Percentiles rank a stretch among this genome's conserved stretches.
These are phyloP conservation scores for Drosophila funebris DNA, from an alignment of 1,140 invertebrate species.

Conservation along the genomic window DNA sequence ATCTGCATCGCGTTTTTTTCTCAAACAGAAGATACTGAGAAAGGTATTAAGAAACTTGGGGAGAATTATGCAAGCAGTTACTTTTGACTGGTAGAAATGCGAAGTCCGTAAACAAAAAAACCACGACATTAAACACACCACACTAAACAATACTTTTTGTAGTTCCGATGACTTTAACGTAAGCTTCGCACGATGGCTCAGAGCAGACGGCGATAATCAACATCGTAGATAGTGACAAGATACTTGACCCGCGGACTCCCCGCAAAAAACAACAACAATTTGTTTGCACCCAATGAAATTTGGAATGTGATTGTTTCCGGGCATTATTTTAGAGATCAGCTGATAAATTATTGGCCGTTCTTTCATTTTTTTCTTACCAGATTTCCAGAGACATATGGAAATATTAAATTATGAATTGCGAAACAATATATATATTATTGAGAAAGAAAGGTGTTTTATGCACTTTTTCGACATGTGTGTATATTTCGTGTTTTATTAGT, in stretches of 20 bases:
- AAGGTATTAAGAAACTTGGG: neutral
- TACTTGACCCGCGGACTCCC: neutral
- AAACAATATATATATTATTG: no score
- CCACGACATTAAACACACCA: constrained; percentile 45
- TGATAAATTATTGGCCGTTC: neutral
- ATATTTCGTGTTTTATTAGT: constrained; percentile 4
- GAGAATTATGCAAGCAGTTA: constrained; percentile 66
- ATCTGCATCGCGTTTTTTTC: no score
- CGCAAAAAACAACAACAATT: constrained; percentile 6
- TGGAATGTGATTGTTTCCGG: neutral
- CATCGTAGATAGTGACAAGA: neutral
- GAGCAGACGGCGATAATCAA: neutral
- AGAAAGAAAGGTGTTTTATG: no score
- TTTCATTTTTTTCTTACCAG: neutral
- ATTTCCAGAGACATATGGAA: no score
- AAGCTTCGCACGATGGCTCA: neutral
- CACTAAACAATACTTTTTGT: constrained; percentile 25
- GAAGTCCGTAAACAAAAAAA: constrained; percentile 72
- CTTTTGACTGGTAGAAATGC: constrained; percentile 62
- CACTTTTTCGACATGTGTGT: no score
- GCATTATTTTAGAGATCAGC: neutral
- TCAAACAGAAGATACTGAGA: constrained; percentile 28
- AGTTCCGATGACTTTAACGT: constrained; percentile 38
- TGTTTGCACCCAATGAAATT: neutral
- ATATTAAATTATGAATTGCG: no score